Conservation (phyloP, 23 tunicate species). For the Ciona savignyi region DNA sequence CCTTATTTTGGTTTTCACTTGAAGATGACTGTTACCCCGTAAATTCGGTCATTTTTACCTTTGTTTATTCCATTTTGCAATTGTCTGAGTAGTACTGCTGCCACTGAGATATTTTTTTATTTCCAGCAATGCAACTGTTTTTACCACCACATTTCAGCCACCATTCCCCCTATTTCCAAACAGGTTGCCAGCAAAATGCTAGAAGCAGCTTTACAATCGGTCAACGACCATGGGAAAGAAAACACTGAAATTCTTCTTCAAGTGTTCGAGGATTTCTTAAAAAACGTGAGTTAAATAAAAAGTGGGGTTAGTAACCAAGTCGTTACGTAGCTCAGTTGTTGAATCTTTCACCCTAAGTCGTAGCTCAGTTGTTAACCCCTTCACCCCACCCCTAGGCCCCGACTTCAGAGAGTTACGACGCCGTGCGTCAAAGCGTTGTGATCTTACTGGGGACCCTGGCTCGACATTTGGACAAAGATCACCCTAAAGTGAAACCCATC, state of each 20-base stretch:
- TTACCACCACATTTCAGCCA: too few species aligned
- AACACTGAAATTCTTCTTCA: conserved; percentile 26
- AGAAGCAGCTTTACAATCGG: conserved; percentile 62
- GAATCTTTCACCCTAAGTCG: too few species aligned
- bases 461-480: conserved; percentile 72
- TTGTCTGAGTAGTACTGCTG: too few species aligned
- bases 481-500: conserved; percentile 90
- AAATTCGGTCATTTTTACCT: too few species aligned
- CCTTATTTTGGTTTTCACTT: too few species aligned
- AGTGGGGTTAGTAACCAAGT: too few species aligned
- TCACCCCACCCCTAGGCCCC: conserved; percentile 52
- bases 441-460: conserved; percentile 90
- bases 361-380: too few species aligned
- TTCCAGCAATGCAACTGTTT: too few species aligned
- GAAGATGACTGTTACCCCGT: too few species aligned
- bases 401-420: conserved; percentile 55
- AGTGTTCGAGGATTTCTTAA: conserved; percentile 53
- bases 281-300: conserved; percentile 72
- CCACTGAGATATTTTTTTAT: too few species aligned
- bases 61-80: too few species aligned
- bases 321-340: too few species aligned
- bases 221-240: conserved; percentile 74
- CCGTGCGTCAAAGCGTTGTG: conserved; percentile 75
- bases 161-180: neutral
- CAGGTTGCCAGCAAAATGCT: conserved; percentile 34